These are phyloP conservation scores for Emys orbicularis DNA, from an alignment of 2,797 vertebrate genomes.

Conservation along the genomic window DNA sequence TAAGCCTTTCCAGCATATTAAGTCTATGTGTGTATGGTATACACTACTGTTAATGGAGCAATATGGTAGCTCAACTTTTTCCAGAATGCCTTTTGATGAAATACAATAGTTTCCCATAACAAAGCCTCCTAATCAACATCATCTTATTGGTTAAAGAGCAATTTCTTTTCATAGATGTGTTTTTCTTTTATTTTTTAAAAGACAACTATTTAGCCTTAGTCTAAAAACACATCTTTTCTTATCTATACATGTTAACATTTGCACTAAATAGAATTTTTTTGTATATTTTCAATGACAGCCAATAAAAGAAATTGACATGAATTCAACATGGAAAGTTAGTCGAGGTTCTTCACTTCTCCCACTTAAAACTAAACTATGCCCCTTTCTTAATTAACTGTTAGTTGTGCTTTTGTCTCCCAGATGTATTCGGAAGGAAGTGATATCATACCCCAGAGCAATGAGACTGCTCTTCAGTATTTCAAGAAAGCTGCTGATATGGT, in stretches of 20 bases:
- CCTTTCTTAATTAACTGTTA: background rate
- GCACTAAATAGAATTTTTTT: background rate
- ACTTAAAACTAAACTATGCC: background rate
- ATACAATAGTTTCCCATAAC: background rate
- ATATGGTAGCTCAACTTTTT: background rate
- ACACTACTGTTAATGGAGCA: background rate
- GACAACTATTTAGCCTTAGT: background rate
- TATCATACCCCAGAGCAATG: constrained; percentile 95
- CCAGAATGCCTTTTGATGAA: background rate
- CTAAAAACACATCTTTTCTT: background rate
- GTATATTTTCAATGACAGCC: background rate
- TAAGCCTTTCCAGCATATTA: background rate
- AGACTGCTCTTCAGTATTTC: constrained; percentile 97
- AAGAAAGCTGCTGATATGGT: constrained; percentile 99
- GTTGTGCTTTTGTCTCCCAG: constrained; percentile 76
- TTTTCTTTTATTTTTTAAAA: background rate
- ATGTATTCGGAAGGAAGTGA: constrained; percentile 99
- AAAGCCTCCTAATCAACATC: background rate
- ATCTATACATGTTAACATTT: background rate
- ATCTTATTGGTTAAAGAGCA: background rate
- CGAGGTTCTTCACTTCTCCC: background rate
- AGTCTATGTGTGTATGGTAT: background rate
- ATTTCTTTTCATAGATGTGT: background rate
- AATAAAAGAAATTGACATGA: background rate
- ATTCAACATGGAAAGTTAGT: background rate